Evolutionary conservation across 1,140 invertebrate species (phyloP).

Genomic region (Bombus picipes): DNA sequence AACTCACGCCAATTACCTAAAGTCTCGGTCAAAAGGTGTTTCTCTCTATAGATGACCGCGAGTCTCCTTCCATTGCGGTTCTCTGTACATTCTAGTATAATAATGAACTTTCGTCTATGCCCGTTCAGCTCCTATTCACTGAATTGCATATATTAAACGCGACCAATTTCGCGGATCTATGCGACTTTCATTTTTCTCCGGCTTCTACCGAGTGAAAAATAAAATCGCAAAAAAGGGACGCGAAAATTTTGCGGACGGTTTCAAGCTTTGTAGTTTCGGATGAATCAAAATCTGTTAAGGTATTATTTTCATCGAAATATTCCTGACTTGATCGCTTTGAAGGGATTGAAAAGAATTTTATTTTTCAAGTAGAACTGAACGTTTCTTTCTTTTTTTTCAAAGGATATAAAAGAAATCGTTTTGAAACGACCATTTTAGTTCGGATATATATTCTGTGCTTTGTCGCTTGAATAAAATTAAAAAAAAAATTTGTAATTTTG

Average conservation of each 20-base stretch:
- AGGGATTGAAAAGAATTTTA: background rate
- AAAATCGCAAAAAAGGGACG: background rate
- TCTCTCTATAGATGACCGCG: slow-evolving; percentile 47
- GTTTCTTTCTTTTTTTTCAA: background rate
- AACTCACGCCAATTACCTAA: slow-evolving; percentile 54
- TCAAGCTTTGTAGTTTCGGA: no score
- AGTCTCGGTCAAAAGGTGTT: slow-evolving; percentile 53
- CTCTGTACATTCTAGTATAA: slow-evolving; percentile 23
- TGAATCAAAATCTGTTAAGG: no score
- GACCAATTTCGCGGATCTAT: background rate
- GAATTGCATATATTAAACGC: slow-evolving; percentile 33
- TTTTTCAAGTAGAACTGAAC: background rate
- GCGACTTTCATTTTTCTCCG: background rate
- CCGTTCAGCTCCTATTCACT: background rate
- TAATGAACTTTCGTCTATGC: slow-evolving; percentile 29
- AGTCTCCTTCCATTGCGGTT: slow-evolving; percentile 24
- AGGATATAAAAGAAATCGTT: background rate
- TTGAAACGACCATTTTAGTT: background rate
- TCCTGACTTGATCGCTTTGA: background rate
- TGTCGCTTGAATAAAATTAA: background rate
- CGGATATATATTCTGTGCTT: background rate
- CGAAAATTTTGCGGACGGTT: background rate
- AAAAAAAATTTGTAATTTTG: background rate
- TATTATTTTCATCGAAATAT: background rate
- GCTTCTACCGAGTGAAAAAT: background rate